Evolutionary conservation across 1,140 invertebrate species (phyloP).

Genomic region (Lordiphosa mommai): DNA sequence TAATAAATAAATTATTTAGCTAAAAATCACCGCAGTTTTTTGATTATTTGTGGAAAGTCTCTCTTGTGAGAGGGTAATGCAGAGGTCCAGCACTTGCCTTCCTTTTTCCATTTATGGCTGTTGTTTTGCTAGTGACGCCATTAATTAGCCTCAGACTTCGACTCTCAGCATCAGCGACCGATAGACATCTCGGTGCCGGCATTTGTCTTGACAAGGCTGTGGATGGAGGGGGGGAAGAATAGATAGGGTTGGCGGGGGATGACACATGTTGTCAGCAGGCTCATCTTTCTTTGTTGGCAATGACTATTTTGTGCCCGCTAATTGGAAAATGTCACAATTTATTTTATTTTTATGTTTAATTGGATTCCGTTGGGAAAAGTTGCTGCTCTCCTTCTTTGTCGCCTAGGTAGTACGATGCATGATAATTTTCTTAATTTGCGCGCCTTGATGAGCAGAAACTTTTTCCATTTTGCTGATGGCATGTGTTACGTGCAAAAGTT

Average conservation of each 20-base stretch:
- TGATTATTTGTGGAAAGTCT: no score
- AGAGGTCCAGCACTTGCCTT: not conserved
- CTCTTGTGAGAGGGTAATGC: no score
- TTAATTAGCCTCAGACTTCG: constrained; percentile 58
- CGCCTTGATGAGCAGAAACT: constrained; percentile 72
- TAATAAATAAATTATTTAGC: no score
- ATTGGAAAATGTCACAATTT: constrained; percentile 76
- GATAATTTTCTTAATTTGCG: constrained; percentile 75
- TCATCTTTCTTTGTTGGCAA: constrained; percentile 48
- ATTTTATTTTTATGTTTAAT: constrained; percentile 78
- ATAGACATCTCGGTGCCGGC: constrained; percentile 73
- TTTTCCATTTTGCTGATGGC: constrained; percentile 76
- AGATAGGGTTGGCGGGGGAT: constrained; percentile 17
- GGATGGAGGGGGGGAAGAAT: not conserved
- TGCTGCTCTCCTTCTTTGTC: constrained; percentile 2
- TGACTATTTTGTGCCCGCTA: constrained; percentile 57
- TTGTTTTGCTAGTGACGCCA: constrained; percentile 43
- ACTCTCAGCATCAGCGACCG: constrained; percentile 18
- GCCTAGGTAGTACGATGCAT: constrained; percentile 60
- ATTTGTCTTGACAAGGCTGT: constrained; percentile 48
- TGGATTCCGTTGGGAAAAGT: constrained; percentile 57
- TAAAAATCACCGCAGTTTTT: no score
- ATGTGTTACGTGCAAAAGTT: constrained; percentile 70
- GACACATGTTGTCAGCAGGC: constrained; percentile 72
- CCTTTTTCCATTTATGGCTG: constrained; percentile 18